Conservation (phyloP, 2,113 vertebrate species). For the Ciconia boyciana region DNA sequence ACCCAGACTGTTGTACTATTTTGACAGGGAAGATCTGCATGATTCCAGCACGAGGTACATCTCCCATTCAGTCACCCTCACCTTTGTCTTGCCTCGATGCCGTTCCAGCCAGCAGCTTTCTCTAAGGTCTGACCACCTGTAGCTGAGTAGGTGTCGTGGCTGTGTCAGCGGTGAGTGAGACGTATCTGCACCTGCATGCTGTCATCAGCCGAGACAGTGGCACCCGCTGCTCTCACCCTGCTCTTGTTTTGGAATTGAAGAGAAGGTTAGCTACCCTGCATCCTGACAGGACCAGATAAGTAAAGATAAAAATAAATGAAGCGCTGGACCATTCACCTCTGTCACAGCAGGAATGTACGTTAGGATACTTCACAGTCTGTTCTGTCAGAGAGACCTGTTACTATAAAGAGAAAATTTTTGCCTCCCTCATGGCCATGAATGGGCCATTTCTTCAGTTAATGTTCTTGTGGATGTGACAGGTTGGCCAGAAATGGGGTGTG, state of each 20-base stretch:
- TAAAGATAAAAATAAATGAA: neutral
- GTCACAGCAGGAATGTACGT: neutral
- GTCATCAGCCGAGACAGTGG: neutral
- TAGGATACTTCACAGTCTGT: neutral
- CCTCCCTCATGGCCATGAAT: neutral
- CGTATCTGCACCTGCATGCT: neutral
- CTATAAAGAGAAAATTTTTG: neutral
- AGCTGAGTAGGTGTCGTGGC: neutral
- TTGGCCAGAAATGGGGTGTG: neutral
- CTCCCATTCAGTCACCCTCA: neutral
- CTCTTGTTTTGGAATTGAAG: neutral
- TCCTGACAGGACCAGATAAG: neutral
- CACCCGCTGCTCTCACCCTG: neutral
- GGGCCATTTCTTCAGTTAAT: neutral
- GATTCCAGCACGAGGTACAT: neutral
- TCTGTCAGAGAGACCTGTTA: neutral
- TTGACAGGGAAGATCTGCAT: neutral
- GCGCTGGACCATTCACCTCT: neutral
- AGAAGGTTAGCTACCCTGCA: neutral
- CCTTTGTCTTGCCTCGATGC: neutral
- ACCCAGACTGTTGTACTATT: neutral
- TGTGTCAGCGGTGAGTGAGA: neutral
- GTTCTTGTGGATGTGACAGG: neutral
- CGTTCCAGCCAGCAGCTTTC: neutral
- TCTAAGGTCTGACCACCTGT: neutral